Percentiles rank a stretch among this genome's conserved stretches.
These are phyloP conservation scores for Bolinopsis microptera DNA, from an alignment of 37 sponge, comb jelly and placozoan genomes.

Conservation along the genomic window DNA sequence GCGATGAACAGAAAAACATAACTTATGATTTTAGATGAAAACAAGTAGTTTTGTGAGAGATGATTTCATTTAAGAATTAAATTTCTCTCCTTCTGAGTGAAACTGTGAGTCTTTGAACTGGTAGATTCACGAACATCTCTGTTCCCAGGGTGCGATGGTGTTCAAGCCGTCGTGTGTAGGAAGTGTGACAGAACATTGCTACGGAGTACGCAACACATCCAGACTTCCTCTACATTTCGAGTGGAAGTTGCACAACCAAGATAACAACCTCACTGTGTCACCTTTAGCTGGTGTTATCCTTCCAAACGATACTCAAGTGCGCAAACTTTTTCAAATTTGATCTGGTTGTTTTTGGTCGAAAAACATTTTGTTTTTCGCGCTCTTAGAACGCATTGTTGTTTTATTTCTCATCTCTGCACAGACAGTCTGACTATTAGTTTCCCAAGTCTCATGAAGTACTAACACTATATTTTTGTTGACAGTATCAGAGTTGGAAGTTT, in stretches of 20 bases:
- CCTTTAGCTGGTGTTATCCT: constrained; percentile 67
- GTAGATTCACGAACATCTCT: neutral
- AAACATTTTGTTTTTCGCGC: too few species aligned
- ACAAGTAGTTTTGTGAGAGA: too few species aligned
- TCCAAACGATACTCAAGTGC: constrained; percentile 75
- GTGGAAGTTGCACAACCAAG: constrained; percentile 4
- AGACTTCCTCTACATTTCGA: constrained; percentile 69
- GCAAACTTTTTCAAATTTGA: neutral
- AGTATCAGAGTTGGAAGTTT: constrained; percentile 50
- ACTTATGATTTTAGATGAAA: too few species aligned
- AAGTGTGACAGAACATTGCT: constrained; percentile 65
- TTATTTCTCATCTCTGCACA: too few species aligned
- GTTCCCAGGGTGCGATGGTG: constrained; percentile 70
- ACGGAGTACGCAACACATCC: constrained; percentile 71
- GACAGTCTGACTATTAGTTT: too few species aligned
- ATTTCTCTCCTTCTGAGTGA: too few species aligned
- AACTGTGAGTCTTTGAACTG: too few species aligned
- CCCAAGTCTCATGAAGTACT: too few species aligned
- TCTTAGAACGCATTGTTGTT: too few species aligned
- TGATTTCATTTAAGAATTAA: too few species aligned
- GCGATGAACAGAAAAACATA: constrained; percentile 6
- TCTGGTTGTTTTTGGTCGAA: too few species aligned
- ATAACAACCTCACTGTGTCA: constrained; percentile 56
- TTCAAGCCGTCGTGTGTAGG: constrained; percentile 83
- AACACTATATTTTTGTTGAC: too few species aligned